These are phyloP conservation scores for Sipha flava DNA, from an alignment of 1,140 invertebrate species.

Conservation along the genomic window DNA sequence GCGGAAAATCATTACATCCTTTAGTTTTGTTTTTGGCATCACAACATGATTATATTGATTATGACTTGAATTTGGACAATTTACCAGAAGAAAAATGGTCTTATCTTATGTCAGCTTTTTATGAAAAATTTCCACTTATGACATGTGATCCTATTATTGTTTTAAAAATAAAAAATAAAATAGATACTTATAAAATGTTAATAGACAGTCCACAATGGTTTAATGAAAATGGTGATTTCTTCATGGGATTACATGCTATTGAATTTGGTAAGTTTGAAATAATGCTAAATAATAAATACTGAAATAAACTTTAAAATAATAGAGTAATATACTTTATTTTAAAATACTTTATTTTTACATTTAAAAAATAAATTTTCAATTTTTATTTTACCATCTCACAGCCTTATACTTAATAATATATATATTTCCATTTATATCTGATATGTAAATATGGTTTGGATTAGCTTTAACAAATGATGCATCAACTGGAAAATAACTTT, in stretches of 20 bases:
- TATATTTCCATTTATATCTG: slow-evolving; percentile 10
- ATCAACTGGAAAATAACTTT: slow-evolving; percentile 23
- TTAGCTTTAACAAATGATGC: slow-evolving; percentile 22
- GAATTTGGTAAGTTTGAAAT: slow-evolving; percentile 8
- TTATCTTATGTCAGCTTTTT: slow-evolving; percentile 15
- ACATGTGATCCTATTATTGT: background rate
- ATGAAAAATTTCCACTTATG: background rate
- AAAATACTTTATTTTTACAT: background rate
- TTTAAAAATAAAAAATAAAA: background rate
- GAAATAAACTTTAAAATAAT: background rate
- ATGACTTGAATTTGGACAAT: background rate
- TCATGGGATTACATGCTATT: background rate
- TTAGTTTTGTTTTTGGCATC: slow-evolving; percentile 1
- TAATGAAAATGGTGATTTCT: background rate
- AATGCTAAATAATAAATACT: background rate
- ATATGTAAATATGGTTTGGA: slow-evolving; percentile 20
- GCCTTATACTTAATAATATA: slow-evolving; percentile 26
- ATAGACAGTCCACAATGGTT: background rate
- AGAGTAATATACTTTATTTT: background rate
- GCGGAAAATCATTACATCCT: slow-evolving; percentile 1
- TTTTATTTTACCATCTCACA: background rate
- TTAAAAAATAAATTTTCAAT: background rate
- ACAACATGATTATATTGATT: background rate
- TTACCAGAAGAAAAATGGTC: slow-evolving; percentile 8
- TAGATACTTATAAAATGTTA: background rate